Conservation (phyloP, 2,888 invertebrate species). For the Ischnus inquisitorius region DNA sequence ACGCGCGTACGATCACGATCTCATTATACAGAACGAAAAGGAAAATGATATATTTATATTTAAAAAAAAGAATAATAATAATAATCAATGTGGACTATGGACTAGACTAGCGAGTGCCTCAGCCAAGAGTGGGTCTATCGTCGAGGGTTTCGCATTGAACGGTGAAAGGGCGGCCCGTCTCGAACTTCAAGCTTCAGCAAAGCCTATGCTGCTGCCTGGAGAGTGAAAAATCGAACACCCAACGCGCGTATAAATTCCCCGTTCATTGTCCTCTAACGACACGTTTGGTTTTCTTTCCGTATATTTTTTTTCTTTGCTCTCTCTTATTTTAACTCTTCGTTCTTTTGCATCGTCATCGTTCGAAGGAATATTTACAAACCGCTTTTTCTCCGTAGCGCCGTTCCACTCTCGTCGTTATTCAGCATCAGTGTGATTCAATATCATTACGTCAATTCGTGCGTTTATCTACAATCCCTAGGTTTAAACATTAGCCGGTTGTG, state of each 20-base stretch:
- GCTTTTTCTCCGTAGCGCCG: conserved; percentile 72
- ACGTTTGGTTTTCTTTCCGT: conserved; percentile 38
- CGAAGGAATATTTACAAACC: conserved; percentile 30
- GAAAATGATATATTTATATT: conserved; percentile 24
- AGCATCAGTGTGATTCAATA: conserved; percentile 71
- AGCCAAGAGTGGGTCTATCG: conserved; percentile 69
- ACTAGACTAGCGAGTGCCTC: conserved; percentile 72
- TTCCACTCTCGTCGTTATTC: conserved; percentile 73
- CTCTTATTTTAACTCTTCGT: background rate
- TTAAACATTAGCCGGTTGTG: conserved; percentile 74
- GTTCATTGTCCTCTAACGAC: conserved; percentile 57
- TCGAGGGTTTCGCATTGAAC: conserved; percentile 76
- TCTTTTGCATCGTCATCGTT: background rate
- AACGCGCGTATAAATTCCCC: background rate
- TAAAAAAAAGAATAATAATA: conserved; percentile 53
- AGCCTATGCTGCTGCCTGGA: conserved; percentile 1
- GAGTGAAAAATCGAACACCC: background rate
- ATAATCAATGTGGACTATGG: conserved; percentile 70
- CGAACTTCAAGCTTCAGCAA: conserved; percentile 17
- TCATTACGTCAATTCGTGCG: conserved; percentile 76
- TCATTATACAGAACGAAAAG: conserved; percentile 22
- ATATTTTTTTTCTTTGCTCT: background rate
- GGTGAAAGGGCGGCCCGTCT: conserved; percentile 71
- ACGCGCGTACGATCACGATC: conserved; percentile 47
- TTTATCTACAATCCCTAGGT: conserved; percentile 76